Percentiles rank a stretch among this genome's conserved stretches.
These are phyloP conservation scores for Monopterus albus DNA, from an alignment of 2,113 vertebrate species.

Conservation along the genomic window DNA sequence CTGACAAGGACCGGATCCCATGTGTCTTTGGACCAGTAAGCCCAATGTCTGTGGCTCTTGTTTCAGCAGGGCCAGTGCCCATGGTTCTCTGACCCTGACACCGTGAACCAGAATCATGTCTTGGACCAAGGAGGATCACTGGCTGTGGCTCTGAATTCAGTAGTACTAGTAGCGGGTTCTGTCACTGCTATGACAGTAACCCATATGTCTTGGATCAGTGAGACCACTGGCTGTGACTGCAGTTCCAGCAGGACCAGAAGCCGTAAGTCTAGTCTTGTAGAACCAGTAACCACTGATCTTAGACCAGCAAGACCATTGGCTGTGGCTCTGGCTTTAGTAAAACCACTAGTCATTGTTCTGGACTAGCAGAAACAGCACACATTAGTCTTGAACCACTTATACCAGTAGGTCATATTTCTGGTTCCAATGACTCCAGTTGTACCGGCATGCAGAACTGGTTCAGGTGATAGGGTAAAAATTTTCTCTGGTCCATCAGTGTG, in stretches of 20 bases:
- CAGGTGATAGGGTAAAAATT: conserved; percentile 41
- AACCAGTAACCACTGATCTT: conserved; percentile 14
- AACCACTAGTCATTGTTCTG: conserved; percentile 18
- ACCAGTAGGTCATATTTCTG: conserved; percentile 37
- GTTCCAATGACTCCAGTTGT: conserved; percentile 46
- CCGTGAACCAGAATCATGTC: conserved; percentile 9
- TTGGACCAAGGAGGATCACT: neutral
- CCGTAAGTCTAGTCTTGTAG: neutral
- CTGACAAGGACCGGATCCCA: conserved; percentile 5
- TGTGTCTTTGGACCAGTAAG: conserved; percentile 14
- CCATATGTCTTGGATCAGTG: neutral
- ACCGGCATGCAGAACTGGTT: conserved; percentile 50
- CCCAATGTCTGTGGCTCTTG: conserved; percentile 18
- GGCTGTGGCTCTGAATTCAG: no score
- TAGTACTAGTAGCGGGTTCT: no score
- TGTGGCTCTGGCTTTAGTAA: conserved; percentile 20
- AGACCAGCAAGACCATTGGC: conserved; percentile 27
- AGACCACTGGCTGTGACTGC: conserved; percentile 3
- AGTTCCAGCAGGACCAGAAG: neutral
- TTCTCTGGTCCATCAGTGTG: conserved; percentile 57
- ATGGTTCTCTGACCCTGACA: neutral
- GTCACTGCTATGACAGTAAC: conserved; percentile 12
- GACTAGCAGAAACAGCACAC: conserved; percentile 19
- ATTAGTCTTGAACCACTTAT: conserved; percentile 17
- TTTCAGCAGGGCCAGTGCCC: conserved; percentile 11